These are phyloP conservation scores for Mobula hypostoma DNA, from an alignment of 2,113 vertebrate genomes.

Conservation along the genomic window DNA sequence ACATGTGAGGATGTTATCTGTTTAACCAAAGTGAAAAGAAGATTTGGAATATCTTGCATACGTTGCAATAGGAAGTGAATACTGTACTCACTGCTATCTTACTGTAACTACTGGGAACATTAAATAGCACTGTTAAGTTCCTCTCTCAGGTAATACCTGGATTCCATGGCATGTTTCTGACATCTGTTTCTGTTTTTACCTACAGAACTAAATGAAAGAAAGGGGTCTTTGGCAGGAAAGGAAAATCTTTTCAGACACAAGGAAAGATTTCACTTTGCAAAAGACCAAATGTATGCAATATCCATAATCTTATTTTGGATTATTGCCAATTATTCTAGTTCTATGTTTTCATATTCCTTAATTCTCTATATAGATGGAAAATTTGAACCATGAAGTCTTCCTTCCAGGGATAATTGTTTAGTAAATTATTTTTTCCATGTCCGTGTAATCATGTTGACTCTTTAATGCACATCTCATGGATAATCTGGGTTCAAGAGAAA, in stretches of 20 bases:
- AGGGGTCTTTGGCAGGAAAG: background rate
- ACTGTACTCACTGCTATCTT: background rate
- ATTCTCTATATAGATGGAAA: background rate
- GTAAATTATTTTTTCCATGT: background rate
- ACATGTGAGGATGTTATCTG: background rate
- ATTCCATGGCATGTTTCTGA: background rate
- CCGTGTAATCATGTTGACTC: background rate
- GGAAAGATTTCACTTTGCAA: background rate
- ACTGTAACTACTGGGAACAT: background rate
- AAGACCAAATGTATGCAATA: background rate
- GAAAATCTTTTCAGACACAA: slow-evolving; percentile 3
- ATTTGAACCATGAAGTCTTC: background rate
- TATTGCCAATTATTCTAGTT: background rate
- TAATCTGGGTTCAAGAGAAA: background rate
- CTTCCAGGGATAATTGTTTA: background rate
- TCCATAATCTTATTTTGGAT: background rate
- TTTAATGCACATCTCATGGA: background rate
- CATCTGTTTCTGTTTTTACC: slow-evolving; percentile 7
- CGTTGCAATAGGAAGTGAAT: background rate
- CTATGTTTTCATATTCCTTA: background rate
- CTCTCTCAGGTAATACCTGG: background rate
- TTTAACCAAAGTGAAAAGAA: background rate
- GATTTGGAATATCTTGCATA: background rate
- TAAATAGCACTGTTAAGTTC: background rate
- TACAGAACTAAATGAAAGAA: background rate